Evolutionary conservation across 2,888 invertebrate species (phyloP), one percentile per base, ranked within the genome.

Genomic region (Eristalinus aeneus): DNA sequence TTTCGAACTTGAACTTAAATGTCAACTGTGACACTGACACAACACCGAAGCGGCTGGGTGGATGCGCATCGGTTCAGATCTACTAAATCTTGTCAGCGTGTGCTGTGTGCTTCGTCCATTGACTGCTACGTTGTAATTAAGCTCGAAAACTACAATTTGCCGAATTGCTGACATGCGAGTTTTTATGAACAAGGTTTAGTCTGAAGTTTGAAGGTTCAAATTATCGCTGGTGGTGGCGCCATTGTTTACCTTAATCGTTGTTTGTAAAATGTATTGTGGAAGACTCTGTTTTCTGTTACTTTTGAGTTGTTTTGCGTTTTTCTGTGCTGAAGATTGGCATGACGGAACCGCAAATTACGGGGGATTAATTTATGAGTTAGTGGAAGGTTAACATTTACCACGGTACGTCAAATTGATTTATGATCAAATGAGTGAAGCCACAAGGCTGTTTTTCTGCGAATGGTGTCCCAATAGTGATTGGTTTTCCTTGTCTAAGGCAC

Each of bases 1-100:
- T 65, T 77, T 58, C 74, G 86, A 86, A 86, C 86, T 86, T 86
- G 86, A 86, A 86, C 86, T 86, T 71, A 78, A 81, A 77, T 78
- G 73, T 78, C 77, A 86, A 75, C 78, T 78, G 69, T 78, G 86
- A 86, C 77, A 77, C 67, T 82, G 82, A 74, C 61, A 64, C 67
- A 72, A 10, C 60, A 72, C 53, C 54, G 58, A 64, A 46, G 27
- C 27, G 27, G 27, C 63, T 56, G 72, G 63, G 20, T 67, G 54
- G 36, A 36, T 71, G 61, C 12, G 46, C 16, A 23, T 3, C 53
- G 36, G 27, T 63, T 69, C 68, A 61, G 46, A 16, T 53, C 78
- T 72, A 46, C 56, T 46, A 39, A 54, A 54, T 53, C 5, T 36
- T 64, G 53, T 5, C n/a, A 73, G 10, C 23, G 61, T 54, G 53